Evolutionary conservation across 1,140 invertebrate genomes (phyloP).

Genomic region (Drosophila trapezifrons): DNA sequence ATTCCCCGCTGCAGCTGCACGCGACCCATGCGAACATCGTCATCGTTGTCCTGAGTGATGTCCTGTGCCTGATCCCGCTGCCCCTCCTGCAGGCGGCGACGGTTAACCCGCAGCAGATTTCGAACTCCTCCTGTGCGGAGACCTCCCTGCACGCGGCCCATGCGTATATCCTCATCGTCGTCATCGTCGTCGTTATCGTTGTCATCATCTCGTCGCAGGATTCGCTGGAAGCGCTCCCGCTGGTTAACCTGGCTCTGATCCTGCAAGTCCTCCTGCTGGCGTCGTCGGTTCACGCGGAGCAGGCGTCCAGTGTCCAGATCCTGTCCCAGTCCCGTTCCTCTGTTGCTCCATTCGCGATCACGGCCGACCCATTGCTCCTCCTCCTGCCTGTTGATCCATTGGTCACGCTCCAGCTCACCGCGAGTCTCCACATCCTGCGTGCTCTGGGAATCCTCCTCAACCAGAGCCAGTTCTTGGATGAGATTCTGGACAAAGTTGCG

Average conservation of each 20-base stretch:
- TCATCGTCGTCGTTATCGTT: conserved; percentile 27
- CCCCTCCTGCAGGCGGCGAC: not conserved
- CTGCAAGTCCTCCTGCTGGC: conserved; percentile 26
- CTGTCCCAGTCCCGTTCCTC: conserved; percentile 10
- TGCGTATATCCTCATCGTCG: conserved; percentile 11
- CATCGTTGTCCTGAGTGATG: not conserved
- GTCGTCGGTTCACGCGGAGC: conserved; percentile 44
- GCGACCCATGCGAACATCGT: conserved; percentile 27
- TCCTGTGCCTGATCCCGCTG: not conserved
- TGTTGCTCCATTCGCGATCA: conserved; percentile 5
- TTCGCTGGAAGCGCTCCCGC: conserved; percentile 36
- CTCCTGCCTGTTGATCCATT: conserved; percentile 4
- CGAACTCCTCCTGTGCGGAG: conserved; percentile 13
- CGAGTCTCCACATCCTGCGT: not conserved
- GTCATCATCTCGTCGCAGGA: conserved; percentile 27
- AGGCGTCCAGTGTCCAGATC: conserved; percentile 26
- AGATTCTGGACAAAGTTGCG: conserved; percentile 62
- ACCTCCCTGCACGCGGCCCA: conserved; percentile 30
- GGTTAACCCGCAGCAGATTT: conserved; percentile 21
- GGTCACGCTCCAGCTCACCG: conserved; percentile 3
- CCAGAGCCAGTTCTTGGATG: conserved; percentile 61
- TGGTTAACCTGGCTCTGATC: conserved; percentile 29
- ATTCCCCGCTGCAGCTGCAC: conserved; percentile 44
- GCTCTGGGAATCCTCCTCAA: conserved; percentile 21
- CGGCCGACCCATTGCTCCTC: conserved; percentile 22